Base-by-base conservation (phyloP, 2,888 invertebrate species). In the Arge pagana region DNA sequence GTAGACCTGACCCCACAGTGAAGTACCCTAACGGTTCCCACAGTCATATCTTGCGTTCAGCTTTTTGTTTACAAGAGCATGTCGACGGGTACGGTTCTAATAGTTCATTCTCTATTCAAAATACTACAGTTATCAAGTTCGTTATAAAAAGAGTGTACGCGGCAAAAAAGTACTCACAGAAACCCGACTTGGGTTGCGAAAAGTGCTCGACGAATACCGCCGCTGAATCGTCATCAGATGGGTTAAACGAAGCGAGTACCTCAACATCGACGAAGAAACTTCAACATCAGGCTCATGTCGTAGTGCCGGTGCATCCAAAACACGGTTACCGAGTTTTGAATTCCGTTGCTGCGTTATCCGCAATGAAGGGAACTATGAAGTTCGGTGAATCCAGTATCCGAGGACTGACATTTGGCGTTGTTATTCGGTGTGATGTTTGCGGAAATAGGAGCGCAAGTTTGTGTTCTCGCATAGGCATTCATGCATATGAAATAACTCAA, bases 401-500 rank as follows among this genome's bases (percentile, higher is more conserved):
- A 40, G 58, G 58, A 19, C 42, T 60, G 18, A 51, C 55, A 8
- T 60, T 59, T 11, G 18, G 28, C 26, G 19, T 42, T 30, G 30
- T 15, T 19, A 28, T 57, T 10, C 48, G 26, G 33, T 57, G 57
- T 39, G 30, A 52, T n/a, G 35, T 37, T 31, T 54, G 55, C 37
- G 54, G 54, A 48, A 43, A 41, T 31, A 42, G 37, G 19, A 21
- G 15, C 10, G 33, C 53, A 36, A 35, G 48, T 41, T 52, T 53
- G 24, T 48, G 54, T 50, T 50, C 37, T 42, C 36, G 54, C 8
- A 53, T 55, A 8, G 45, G 50, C 24, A 13, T 24, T 24, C 57
- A 58, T 33, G 57, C 58, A 16, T 60, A 48, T 35, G 61, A 61
- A 52, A 54, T 60, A 28, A 60, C 58, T 45, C 23, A 57, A 35